These are phyloP conservation scores for Anabacerthia variegaticeps DNA, from an alignment of 2,797 vertebrate genomes.

Conservation along the genomic window DNA sequence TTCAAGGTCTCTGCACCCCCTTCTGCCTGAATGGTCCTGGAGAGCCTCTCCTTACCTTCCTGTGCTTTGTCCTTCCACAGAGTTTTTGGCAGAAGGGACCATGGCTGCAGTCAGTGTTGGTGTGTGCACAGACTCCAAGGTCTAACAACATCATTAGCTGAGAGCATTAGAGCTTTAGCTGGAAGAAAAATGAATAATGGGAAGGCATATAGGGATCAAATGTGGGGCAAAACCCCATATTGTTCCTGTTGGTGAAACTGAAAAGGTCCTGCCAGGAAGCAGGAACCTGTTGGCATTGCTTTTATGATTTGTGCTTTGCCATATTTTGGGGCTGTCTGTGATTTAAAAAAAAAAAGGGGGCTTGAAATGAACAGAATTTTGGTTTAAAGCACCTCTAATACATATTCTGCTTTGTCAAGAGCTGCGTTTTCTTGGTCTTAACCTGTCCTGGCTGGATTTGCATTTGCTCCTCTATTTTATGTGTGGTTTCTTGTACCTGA, in stretches of 20 bases:
- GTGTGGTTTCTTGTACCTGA: background rate
- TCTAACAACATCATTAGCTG: background rate
- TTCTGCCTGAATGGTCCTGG: background rate
- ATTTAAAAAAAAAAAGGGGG: background rate
- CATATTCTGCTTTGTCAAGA: background rate
- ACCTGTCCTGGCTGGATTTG: background rate
- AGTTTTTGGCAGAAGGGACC: background rate
- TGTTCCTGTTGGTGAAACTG: background rate
- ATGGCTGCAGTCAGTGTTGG: background rate
- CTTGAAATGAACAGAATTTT: background rate
- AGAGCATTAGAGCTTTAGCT: background rate
- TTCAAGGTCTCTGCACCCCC: accelerated
- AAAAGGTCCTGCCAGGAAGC: background rate
- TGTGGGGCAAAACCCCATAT: background rate
- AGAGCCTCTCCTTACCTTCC: background rate
- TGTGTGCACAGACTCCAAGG: accelerated
- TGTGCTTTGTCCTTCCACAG: background rate
- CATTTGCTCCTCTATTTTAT: background rate
- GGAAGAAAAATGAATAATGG: background rate
- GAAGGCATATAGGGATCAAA: background rate
- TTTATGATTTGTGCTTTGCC: background rate
- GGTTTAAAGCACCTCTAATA: background rate
- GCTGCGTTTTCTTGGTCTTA: background rate
- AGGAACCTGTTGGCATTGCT: background rate
- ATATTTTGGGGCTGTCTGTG: background rate